Percentiles rank a stretch among this genome's conserved stretches.
Evolutionary conservation across 2,113 vertebrate genomes (phyloP).

Genomic region (Entelurus aequoreus): DNA sequence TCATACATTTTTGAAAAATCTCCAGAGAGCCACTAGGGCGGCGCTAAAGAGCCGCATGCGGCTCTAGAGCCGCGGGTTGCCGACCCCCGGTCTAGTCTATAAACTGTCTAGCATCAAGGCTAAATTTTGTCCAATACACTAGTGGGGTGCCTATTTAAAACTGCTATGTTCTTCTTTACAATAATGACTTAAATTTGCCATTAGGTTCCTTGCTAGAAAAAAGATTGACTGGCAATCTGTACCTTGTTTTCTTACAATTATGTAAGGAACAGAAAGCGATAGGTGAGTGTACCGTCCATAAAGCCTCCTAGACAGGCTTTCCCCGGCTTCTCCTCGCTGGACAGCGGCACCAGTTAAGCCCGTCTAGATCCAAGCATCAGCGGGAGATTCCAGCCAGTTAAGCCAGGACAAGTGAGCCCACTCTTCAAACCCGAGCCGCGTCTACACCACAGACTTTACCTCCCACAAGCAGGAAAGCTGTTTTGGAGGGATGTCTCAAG

Average conservation of each 20-base stretch:
- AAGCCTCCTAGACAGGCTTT: constrained; percentile 23
- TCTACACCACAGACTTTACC: constrained; percentile 22
- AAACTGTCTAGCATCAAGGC: too few species aligned
- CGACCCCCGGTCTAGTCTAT: too few species aligned
- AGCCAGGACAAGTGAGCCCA: constrained; percentile 47
- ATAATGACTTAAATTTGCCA: background rate
- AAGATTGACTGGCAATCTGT: background rate
- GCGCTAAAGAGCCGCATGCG: too few species aligned
- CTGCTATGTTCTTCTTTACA: too few species aligned
- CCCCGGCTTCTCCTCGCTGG: constrained; percentile 18
- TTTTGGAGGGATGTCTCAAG: constrained; percentile 32
- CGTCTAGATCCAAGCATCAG: constrained; percentile 33
- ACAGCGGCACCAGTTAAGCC: constrained; percentile 34
- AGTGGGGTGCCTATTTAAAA: too few species aligned
- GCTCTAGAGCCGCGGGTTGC: too few species aligned
- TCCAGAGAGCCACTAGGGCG: too few species aligned
- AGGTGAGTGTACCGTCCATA: constrained; percentile 1
- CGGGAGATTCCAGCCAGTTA: constrained; percentile 47
- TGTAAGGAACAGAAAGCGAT: background rate
- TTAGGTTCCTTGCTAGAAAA: background rate
- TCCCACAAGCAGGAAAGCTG: constrained; percentile 26
- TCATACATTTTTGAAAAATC: too few species aligned
- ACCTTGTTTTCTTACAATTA: too few species aligned
- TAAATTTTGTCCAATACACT: too few species aligned
- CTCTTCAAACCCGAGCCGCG: constrained; percentile 34